phyloP scores from a whole-genome alignment of 2,113 vertebrate genomes.

The Ivindomyrus marchei region DNA sequence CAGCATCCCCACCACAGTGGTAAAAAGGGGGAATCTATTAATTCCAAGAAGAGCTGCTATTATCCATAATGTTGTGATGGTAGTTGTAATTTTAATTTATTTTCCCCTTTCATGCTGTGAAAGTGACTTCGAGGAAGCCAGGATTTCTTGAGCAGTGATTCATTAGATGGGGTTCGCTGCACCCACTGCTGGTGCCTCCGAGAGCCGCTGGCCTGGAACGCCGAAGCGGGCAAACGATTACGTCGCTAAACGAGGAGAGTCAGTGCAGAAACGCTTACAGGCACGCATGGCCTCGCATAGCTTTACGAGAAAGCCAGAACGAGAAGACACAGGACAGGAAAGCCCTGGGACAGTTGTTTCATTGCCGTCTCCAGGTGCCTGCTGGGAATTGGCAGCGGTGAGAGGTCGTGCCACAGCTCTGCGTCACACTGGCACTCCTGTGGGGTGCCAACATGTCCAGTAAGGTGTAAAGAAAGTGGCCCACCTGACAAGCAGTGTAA shows the following conservation, averaged over 20 bases:
- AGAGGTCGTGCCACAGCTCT: not conserved
- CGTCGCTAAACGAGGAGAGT: not conserved
- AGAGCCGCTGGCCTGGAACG: not conserved
- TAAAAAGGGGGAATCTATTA: constrained; percentile 2
- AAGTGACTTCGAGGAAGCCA: not conserved
- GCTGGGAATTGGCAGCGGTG: not conserved
- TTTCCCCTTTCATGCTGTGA: not conserved
- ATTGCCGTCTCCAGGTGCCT: not conserved
- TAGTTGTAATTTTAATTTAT: not conserved
- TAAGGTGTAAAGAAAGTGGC: not conserved
- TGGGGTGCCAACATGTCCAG: not conserved
- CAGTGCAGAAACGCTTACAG: not conserved
- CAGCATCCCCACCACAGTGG: not conserved
- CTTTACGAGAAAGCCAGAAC: not conserved
- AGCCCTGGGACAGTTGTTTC: not conserved
- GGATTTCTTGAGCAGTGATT: not conserved
- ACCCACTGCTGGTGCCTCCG: not conserved
- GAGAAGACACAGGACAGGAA: not conserved
- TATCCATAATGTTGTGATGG: not conserved
- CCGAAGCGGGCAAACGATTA: not conserved
- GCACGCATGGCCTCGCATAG: not conserved
- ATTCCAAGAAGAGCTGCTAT: not conserved
- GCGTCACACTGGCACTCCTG: not conserved
- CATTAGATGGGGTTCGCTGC: not conserved
- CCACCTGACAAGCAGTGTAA: not conserved